Base-by-base conservation (phyloP, 2,113 vertebrate species). In the Telmatochromis brachygnathus region DNA sequence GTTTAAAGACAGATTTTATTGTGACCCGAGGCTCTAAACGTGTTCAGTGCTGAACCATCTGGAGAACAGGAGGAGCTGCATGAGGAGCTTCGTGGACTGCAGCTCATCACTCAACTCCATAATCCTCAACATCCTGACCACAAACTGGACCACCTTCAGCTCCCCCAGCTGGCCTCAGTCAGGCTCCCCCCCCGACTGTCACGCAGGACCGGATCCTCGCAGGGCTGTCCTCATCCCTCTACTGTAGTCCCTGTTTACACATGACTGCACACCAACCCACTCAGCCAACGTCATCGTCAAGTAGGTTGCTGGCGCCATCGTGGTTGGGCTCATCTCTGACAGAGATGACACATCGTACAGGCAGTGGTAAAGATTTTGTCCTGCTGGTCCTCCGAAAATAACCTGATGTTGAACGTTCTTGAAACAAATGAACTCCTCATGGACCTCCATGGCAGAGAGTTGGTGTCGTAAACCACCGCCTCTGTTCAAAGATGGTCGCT, bases 331-430 rank as follows among this genome's bases (percentile, higher is more conserved):
- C 53, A 23, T 55, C 54, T 26, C 21, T 56, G 53, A 55, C 21
- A 55, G 21, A 28, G 28, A 5, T 28, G 28, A 28, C 28, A 28
- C 28, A 28, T 28, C 28, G 28, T 28, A 28, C 28, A 28, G 53
- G 13, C 28, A 3, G 58, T 1, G 3, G 55, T 30, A 2, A 26
- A 58, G 58, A 19, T 2, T 60, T 60, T 33, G 28, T 4, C 28
- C 28, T 0, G 0, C 26, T 30, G 56, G 56, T 60, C 26, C 14
- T 60, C 2, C 0, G 0, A 17, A 60, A 60, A 60, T 60, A 60
- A 60, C 14, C 56, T 60, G 56, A 60, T 6, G 26, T 60, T 60
- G 56, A 60, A 60, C 5, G 56, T 60, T 17, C 56, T 1, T 60
- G 5, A 60, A 60, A 33, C 58, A 19, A 60, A 60, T 0, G 28